Conservation (phyloP, 2,797 vertebrate genomes). For the Hydrophis major region DNA sequence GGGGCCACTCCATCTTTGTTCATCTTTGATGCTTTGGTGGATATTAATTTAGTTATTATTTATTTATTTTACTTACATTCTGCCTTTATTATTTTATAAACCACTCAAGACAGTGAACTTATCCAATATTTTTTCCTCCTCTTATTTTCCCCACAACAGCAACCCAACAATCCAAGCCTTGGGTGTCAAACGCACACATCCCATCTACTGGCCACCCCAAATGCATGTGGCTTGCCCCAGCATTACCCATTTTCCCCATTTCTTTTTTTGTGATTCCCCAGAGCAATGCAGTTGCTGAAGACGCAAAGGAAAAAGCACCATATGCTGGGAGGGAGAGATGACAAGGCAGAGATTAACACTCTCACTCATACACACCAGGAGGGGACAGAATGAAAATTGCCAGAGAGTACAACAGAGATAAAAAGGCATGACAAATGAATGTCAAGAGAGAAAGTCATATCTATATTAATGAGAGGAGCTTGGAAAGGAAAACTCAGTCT, state of each 20-base stretch:
- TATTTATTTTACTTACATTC: neutral
- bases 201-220: neutral
- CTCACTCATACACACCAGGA: neutral
- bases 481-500: neutral
- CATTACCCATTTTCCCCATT: neutral
- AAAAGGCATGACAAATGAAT: constrained; percentile 14
- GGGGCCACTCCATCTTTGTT: neutral
- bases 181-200: neutral
- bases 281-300: neutral
- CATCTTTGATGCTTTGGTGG: neutral
- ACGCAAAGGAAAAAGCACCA: neutral
- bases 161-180: neutral
- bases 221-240: neutral
- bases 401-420: neutral
- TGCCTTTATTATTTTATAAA: neutral
- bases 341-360: neutral
- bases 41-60: neutral
- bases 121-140: neutral
- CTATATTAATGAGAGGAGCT: constrained; percentile 14
- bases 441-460: neutral
- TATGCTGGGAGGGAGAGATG: neutral
- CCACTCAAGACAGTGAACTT: neutral
- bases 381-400: neutral
- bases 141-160: neutral
- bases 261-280: neutral